Evolutionary conservation across 1,140 invertebrate species (phyloP).

Genomic region (Chrysoperla carnea): DNA sequence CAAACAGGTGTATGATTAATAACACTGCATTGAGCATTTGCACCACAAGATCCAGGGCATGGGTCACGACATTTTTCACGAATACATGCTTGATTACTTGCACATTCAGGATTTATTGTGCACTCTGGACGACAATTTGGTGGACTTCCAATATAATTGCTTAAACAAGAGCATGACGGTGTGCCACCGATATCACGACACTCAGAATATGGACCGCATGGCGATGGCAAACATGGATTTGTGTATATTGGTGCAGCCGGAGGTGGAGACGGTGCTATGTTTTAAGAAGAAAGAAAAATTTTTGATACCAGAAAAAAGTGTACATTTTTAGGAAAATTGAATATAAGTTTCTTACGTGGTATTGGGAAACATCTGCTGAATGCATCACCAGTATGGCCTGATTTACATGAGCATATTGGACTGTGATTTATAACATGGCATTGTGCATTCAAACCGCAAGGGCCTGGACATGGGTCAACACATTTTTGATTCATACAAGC

Average conservation of each 20-base stretch:
- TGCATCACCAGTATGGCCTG: constrained; percentile 31
- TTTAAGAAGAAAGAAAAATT: neutral
- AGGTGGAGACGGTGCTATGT: constrained; percentile 18
- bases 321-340: constrained; percentile 20
- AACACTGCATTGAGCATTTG: constrained; percentile 30
- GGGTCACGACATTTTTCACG: constrained; percentile 37
- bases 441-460: constrained; percentile 22
- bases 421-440: constrained; percentile 25
- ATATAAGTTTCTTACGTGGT: constrained; percentile 19
- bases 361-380: constrained; percentile 27
- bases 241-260: constrained; percentile 11
- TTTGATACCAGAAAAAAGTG: neutral
- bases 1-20: constrained; percentile 37
- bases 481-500: constrained; percentile 24
- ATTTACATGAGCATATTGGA: constrained; percentile 25
- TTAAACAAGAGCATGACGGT: constrained; percentile 33
- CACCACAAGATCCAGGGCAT: constrained; percentile 38
- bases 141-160: constrained; percentile 33
- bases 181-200: constrained; percentile 30
- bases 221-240: constrained; percentile 30
- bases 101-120: constrained; percentile 37
- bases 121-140: constrained; percentile 40
- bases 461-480: constrained; percentile 17
- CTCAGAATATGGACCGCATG: constrained; percentile 35
- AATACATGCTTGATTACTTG: constrained; percentile 33